Evolutionary conservation across 2,888 invertebrate genomes (phyloP), one percentile per base, ranked within the genome.

Genomic region (Agrotis exclamationis): DNA sequence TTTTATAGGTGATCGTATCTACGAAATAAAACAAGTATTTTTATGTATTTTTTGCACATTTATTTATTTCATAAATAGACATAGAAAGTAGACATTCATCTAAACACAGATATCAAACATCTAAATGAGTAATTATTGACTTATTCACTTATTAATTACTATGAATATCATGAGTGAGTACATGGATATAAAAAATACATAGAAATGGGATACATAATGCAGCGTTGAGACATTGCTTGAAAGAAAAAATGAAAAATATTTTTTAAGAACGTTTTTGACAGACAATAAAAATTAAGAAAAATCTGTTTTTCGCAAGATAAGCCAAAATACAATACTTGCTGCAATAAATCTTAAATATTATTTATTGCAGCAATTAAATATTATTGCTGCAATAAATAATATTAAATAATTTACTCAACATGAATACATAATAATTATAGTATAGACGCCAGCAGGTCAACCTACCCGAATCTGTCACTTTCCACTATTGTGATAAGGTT

Each of bases 61-160:
- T 71, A 71, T 69, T 71, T 28, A 70, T 48, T 62, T 62, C 44
- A 71, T 70, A 70, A 71, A 70, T 57, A 71, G 44, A 62, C 53
- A 60, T 53, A 54, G 16, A 70, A 54, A 48, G 54, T 69, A 70
- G 39, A 68, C 60, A 69, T 50, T 60, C 22, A 51, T 50, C 44
- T 70, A 33, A 45, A 70, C 28, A 58, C 45, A 54, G 20, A 20
- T 63, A 50, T 22, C n/a, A 60, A 56, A 24, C 57, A 67, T 18
- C 14, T 14, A 50, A 57, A 18, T 16, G 48, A 44, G 20, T 53
- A 63, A 14, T 39, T 59, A 48, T 33, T 64, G 57, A 20, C 45
- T 64, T 45, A 45, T 47, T 18, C 44, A 65, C 33, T 20, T 59
- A 33, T 6, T 59, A 58, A 11, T 47, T 22, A 22, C 50, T 63